phyloP scores from a whole-genome alignment of 2,888 invertebrate species.

The Diogma glabrata region DNA sequence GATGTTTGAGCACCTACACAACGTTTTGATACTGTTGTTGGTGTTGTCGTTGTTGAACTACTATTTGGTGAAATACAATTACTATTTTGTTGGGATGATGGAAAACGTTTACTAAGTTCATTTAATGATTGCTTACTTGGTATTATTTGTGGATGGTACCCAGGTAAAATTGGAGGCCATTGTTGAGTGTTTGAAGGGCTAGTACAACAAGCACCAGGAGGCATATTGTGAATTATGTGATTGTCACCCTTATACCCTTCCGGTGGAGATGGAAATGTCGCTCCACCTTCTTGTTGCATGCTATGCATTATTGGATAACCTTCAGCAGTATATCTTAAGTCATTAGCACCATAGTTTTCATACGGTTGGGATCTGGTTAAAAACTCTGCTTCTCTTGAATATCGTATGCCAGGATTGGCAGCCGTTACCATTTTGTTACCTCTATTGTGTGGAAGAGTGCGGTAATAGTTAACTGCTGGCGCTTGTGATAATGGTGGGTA shows the following conservation, averaged over 20 bases:
- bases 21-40: constrained; percentile 39
- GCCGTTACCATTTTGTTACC: constrained; percentile 42
- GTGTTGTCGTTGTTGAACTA: constrained; percentile 21
- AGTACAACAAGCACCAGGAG: constrained; percentile 21
- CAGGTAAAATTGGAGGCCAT: constrained; percentile 44
- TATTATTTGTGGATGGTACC: constrained; percentile 31
- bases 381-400: constrained; percentile 54
- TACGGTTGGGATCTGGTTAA: constrained; percentile 41
- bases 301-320: constrained; percentile 55
- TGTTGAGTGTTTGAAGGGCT: constrained; percentile 29
- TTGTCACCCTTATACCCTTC: constrained; percentile 55
- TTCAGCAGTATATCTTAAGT: constrained; percentile 65
- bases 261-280: constrained; percentile 52
- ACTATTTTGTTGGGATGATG: constrained; percentile 20
- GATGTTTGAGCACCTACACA: constrained; percentile 51
- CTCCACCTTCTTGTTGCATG: constrained; percentile 41
- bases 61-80: constrained; percentile 20
- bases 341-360: constrained; percentile 40
- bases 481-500: constrained; percentile 32
- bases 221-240: constrained; percentile 25
- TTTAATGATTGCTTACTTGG: constrained; percentile 22
- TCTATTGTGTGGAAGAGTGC: constrained; percentile 66
- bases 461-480: constrained; percentile 55
- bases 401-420: constrained; percentile 43
- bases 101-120: constrained; percentile 23